Conservation (phyloP, 2,888 invertebrate genomes). For the Apodemia zela region DNA sequence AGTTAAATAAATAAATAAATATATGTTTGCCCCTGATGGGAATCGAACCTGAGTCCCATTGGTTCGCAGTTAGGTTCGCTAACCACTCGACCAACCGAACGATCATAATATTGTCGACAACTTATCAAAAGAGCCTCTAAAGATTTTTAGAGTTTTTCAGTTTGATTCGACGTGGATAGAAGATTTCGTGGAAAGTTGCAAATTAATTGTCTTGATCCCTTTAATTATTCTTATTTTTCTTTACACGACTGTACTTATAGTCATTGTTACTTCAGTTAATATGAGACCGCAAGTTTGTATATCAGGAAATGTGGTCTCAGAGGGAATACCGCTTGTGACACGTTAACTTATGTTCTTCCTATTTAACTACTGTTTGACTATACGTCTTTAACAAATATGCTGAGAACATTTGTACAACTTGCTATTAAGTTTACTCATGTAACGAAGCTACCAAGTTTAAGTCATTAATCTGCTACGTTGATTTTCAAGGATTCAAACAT, state of each 20-base stretch:
- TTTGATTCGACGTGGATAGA: too few species aligned
- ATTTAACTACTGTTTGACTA: conserved; percentile 12
- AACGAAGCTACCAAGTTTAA: conserved; percentile 3
- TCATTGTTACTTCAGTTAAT: not conserved
- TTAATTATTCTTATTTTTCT: not conserved
- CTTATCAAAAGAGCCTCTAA: too few species aligned
- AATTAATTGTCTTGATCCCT: too few species aligned
- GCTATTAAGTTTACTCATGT: not conserved
- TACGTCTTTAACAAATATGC: conserved; percentile 2
- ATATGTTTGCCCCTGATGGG: too few species aligned
- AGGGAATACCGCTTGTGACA: not conserved
- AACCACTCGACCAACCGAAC: too few species aligned
- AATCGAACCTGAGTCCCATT: too few species aligned
- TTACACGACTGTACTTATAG: not conserved
- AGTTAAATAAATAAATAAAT: too few species aligned
- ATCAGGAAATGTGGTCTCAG: conserved; percentile 4
- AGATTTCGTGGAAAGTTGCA: too few species aligned
- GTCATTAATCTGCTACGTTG: conserved; percentile 4
- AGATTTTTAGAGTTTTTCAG: too few species aligned
- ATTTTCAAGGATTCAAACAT: not conserved
- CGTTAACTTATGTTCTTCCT: not conserved
- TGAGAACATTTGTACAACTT: not conserved
- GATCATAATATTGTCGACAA: too few species aligned
- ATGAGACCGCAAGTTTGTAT: not conserved
- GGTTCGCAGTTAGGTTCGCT: too few species aligned